A percentile compares a stretch with the other conserved stretches of the same genome.
phyloP scores from a whole-genome alignment of 2,797 vertebrate species.

The Cottoperca gobio region DNA sequence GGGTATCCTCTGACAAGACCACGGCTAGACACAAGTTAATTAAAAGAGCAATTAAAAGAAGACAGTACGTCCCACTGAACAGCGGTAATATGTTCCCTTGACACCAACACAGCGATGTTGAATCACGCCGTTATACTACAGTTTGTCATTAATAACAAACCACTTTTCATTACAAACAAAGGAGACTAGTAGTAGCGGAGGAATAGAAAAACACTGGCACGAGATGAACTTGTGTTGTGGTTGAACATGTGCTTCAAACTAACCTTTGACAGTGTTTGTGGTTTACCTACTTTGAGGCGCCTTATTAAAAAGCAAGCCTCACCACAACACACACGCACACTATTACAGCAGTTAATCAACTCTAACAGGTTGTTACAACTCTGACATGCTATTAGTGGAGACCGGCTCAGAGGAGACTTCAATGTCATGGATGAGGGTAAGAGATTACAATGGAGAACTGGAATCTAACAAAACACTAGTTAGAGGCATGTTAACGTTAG shows the following conservation, averaged over 20 bases:
- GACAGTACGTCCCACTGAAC: slow-evolving; percentile 67
- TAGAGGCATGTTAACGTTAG: neutral
- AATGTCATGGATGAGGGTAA: slow-evolving; percentile 21
- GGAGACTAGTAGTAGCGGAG: slow-evolving; percentile 27
- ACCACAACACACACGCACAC: slow-evolving; percentile 68
- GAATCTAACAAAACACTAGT: neutral
- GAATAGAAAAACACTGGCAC: slow-evolving; percentile 23
- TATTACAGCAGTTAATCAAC: slow-evolving; percentile 79
- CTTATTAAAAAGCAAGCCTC: slow-evolving; percentile 74
- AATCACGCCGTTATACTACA: slow-evolving; percentile 29
- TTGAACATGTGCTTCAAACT: slow-evolving; percentile 74
- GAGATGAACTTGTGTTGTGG: slow-evolving; percentile 59
- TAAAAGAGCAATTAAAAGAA: slow-evolving; percentile 82
- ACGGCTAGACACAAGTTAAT: slow-evolving; percentile 78
- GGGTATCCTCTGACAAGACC: slow-evolving; percentile 74
- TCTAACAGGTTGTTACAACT: slow-evolving; percentile 65
- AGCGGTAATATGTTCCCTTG: slow-evolving; percentile 58
- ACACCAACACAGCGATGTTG: slow-evolving; percentile 42
- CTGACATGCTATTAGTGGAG: slow-evolving; percentile 42
- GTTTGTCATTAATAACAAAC: slow-evolving; percentile 57
- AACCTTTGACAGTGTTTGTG: slow-evolving; percentile 62
- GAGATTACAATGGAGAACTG: neutral
- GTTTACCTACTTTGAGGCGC: slow-evolving; percentile 78
- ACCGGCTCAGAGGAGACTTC: slow-evolving; percentile 18
- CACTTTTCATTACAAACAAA: slow-evolving; percentile 52